phyloP scores from a whole-genome alignment of 2,888 invertebrate species.

The Invenusta paracnida region DNA sequence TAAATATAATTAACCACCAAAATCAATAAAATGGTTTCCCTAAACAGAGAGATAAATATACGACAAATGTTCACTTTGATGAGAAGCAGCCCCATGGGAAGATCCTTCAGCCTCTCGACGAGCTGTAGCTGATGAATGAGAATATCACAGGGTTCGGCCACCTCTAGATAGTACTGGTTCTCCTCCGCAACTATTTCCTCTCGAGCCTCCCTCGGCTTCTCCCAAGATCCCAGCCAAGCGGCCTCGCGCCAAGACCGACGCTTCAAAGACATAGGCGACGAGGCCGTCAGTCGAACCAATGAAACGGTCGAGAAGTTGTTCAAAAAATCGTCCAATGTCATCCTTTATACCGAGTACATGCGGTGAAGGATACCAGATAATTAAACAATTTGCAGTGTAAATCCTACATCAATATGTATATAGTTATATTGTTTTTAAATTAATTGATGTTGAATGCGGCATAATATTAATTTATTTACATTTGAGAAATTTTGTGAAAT shows the following conservation, averaged over 20 bases:
- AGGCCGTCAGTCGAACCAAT: constrained; percentile 43
- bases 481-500: background rate
- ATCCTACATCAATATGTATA: no score
- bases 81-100: background rate
- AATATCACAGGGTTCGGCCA: background rate
- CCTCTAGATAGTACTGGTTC: background rate
- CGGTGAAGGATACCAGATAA: no score
- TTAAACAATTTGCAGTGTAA: no score
- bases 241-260: constrained; percentile 9
- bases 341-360: background rate
- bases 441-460: background rate
- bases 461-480: background rate
- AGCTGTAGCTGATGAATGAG: background rate
- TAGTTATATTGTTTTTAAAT: no score
- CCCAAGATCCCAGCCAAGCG: background rate
- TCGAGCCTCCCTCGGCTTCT: background rate
- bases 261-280: background rate
- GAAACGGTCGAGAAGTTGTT: constrained; percentile 43
- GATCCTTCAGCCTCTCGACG: background rate
- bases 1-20: background rate
- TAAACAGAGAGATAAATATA: background rate
- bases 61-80: background rate
- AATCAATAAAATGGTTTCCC: background rate
- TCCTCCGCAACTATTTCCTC: background rate
- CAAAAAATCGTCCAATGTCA: background rate